Evolutionary conservation across 2,888 invertebrate genomes (phyloP), one percentile per base, ranked within the genome.

Genomic region (Cantharis nigra): DNA sequence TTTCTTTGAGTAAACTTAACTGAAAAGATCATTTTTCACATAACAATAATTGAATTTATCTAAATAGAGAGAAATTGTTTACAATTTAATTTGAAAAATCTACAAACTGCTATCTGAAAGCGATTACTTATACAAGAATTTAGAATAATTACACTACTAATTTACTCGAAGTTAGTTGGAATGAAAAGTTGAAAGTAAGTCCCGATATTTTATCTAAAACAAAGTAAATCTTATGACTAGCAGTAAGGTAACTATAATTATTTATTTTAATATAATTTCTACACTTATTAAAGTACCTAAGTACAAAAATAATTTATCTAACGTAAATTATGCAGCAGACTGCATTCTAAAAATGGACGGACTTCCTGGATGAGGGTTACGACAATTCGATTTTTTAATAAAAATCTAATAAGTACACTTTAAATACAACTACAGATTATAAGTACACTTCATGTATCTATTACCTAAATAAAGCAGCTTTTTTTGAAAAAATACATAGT

Each of bases 361-460:
- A 70, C 5, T 23, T 23, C 23, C n/a, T 49, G 49, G n/a, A n/a
- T 49, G 18, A n/a, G 65, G 65, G 23, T 20, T 65, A 26, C 28
- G 64, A 70, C 26, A 70, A 28, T 63, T 70, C 64, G 64, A 49
- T 67, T 33, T n/a, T 72, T 65, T 70, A 33, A 18, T 70, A 16
- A 49, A 30, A 20, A 70, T 70, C 63, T 74, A 74, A 18, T 74
- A 74, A 74, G 74, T 74, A 74, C 74, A 74, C 74, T 74, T 74
- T 63, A 62, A 30, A 62, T 62, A 71, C 63, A 23, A 70, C 16
- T 33, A 14, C 33, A 28, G 20, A 69, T 20, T 69, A 69, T 26
- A 69, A 26, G 28, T 28, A 69, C 28, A 20, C 49, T 49, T 49
- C 49, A 49, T 49, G 49, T 49, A 49, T 49, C n/a, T 49, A 49